phyloP scores from a whole-genome alignment of 1,140 invertebrate genomes.

The Macrosteles quadrilineatus region DNA sequence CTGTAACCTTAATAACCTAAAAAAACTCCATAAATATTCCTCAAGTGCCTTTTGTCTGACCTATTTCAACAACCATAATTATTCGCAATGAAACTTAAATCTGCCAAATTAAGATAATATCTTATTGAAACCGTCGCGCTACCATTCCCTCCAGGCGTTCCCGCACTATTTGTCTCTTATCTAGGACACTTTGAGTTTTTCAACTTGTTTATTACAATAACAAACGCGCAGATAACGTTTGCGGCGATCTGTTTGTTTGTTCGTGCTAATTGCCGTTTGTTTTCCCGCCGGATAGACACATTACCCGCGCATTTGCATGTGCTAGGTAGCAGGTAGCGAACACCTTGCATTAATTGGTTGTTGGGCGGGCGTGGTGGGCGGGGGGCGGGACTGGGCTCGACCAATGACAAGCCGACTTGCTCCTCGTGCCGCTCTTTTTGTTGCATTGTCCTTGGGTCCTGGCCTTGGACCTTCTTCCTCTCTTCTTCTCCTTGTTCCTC shows the following conservation, averaged over 20 bases:
- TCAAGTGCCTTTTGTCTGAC: too few species aligned
- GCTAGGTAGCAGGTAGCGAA: too few species aligned
- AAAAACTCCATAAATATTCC: too few species aligned
- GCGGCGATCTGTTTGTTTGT: neutral
- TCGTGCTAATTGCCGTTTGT: neutral
- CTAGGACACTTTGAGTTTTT: conserved; percentile 17
- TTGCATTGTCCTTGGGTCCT: conserved; percentile 10
- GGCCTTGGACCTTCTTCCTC: conserved; percentile 13
- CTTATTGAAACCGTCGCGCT: too few species aligned
- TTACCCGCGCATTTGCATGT: neutral
- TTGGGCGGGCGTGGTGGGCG: neutral
- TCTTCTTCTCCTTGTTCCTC: neutral
- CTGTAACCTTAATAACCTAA: too few species aligned
- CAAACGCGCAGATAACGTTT: neutral
- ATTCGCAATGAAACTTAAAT: too few species aligned
- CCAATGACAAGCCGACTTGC: neutral
- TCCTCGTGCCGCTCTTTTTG: conserved; percentile 18
- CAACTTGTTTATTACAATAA: neutral
- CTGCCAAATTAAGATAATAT: too few species aligned
- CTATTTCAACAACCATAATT: too few species aligned
- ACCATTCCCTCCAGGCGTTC: too few species aligned
- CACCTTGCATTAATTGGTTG: conserved; percentile 20
- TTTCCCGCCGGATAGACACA: neutral
- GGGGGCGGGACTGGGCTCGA: conserved; percentile 2
- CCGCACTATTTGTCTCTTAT: too few species aligned